Percentiles rank a stretch among this genome's conserved stretches.
phyloP scores from a whole-genome alignment of 2,797 vertebrate species.

The Siniperca obscura region DNA sequence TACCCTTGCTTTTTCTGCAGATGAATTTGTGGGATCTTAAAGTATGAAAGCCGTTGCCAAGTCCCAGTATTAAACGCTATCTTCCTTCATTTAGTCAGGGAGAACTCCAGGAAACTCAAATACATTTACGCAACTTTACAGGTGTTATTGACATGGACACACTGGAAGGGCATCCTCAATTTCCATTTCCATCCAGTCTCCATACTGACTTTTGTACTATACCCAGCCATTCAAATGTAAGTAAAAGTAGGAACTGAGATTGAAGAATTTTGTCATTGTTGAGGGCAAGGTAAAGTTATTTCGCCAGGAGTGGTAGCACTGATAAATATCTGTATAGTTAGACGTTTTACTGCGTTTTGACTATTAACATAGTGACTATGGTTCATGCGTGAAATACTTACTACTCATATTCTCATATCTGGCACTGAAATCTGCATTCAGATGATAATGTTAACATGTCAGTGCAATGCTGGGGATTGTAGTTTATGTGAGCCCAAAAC shows the following conservation, averaged over 20 bases:
- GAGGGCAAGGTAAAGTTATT: conserved; percentile 22
- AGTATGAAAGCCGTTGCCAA: conserved; percentile 74
- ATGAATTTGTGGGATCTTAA: conserved; percentile 78
- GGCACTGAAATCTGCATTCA: conserved; percentile 41
- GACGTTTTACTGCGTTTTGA: background rate
- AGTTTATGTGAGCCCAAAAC: conserved; percentile 19
- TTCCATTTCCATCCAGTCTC: conserved; percentile 40
- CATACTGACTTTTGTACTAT: conserved; percentile 26
- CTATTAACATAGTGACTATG: conserved; percentile 10
- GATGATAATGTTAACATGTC: conserved; percentile 43
- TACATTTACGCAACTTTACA: conserved; percentile 67
- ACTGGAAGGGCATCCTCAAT: conserved; percentile 39
- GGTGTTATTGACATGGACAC: conserved; percentile 64
- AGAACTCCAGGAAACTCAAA: conserved; percentile 72
- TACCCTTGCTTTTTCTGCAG: conserved; percentile 67
- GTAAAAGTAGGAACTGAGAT: conserved; percentile 23
- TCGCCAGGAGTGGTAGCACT: conserved; percentile 1
- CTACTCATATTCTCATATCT: conserved; percentile 28
- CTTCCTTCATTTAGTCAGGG: conserved; percentile 73
- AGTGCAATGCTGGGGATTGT: conserved; percentile 24
- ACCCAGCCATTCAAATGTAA: conserved; percentile 21
- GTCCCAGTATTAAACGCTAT: conserved; percentile 75
- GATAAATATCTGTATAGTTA: conserved; percentile 32
- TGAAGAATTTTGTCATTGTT: conserved; percentile 10
- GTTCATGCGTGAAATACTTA: conserved; percentile 23